phyloP scores from a whole-genome alignment of 2,797 vertebrate species.

The Gallinago stenura region DNA sequence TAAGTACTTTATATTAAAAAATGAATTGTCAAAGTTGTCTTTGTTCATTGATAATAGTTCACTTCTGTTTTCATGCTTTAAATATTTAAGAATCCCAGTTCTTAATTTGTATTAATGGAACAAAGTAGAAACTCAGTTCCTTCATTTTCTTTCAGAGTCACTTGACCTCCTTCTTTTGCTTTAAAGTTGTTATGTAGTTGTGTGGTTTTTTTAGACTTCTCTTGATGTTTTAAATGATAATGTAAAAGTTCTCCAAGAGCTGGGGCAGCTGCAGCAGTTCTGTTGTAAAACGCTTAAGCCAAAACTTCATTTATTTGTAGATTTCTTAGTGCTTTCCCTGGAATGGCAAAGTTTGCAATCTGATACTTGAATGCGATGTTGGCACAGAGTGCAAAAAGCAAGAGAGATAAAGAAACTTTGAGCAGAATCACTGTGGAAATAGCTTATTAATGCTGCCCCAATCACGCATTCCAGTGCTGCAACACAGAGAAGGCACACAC shows the following conservation, averaged over 20 bases:
- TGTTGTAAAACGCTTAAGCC: not conserved
- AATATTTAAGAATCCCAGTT: not conserved
- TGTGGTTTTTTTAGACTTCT: not conserved
- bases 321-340: not conserved
- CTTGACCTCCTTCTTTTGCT: not conserved
- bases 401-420: not conserved
- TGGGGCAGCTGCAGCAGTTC: not conserved
- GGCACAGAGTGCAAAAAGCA: not conserved
- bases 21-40: not conserved
- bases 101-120: not conserved
- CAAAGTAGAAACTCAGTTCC: not conserved
- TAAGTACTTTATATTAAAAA: conserved; percentile 20
- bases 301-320: not conserved
- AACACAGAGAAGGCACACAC: not conserved
- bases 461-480: rapidly evolving
- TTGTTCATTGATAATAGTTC: not conserved
- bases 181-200: not conserved
- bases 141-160: not conserved
- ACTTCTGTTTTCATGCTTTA: not conserved
- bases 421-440: not conserved
- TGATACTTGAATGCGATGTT: not conserved
- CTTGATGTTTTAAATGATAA: not conserved
- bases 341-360: not conserved
- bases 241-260: not conserved
- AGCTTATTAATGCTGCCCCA: not conserved